Percentiles rank a stretch among this genome's conserved stretches.
Conservation (phyloP, 2,888 invertebrate species). For the Acanthosepion lycidas region DNA sequence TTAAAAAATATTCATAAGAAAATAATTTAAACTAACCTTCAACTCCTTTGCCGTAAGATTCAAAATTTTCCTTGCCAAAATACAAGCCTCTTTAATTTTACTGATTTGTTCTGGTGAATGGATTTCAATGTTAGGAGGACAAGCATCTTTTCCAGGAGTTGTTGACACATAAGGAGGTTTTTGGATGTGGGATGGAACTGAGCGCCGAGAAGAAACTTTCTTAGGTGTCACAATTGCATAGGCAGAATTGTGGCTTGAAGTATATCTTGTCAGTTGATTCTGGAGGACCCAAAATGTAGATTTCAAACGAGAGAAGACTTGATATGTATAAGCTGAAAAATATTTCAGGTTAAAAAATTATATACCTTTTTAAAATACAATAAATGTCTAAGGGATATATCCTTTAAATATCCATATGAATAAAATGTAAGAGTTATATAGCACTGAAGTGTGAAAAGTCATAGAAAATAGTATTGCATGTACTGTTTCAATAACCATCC, state of each 20-base stretch:
- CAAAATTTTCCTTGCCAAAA: slow-evolving; percentile 63
- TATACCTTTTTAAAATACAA: not conserved
- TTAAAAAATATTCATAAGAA: no score
- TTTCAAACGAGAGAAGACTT: slow-evolving; percentile 23
- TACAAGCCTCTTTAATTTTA: slow-evolving; percentile 62
- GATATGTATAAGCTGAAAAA: slow-evolving; percentile 37
- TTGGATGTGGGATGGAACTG: slow-evolving; percentile 61
- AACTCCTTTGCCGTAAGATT: slow-evolving; percentile 57
- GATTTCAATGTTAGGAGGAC: slow-evolving; percentile 57
- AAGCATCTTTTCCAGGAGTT: slow-evolving; percentile 50
- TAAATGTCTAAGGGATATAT: no score
- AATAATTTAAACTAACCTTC: slow-evolving; percentile 56
- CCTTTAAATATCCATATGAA: no score
- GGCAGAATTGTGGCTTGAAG: not conserved
- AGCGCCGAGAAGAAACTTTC: slow-evolving; percentile 53
- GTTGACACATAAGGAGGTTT: slow-evolving; percentile 61
- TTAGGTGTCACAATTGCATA: slow-evolving; percentile 53
- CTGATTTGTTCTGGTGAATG: slow-evolving; percentile 61
- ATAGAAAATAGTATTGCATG: no score
- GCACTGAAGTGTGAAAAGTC: no score
- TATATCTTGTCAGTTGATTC: not conserved
- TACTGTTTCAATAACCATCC: no score
- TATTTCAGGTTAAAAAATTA: not conserved
- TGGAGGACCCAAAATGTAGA: not conserved
- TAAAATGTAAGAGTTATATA: no score